phyloP scores from a whole-genome alignment of 2,888 invertebrate genomes.

The Embidobia sp. region DNA sequence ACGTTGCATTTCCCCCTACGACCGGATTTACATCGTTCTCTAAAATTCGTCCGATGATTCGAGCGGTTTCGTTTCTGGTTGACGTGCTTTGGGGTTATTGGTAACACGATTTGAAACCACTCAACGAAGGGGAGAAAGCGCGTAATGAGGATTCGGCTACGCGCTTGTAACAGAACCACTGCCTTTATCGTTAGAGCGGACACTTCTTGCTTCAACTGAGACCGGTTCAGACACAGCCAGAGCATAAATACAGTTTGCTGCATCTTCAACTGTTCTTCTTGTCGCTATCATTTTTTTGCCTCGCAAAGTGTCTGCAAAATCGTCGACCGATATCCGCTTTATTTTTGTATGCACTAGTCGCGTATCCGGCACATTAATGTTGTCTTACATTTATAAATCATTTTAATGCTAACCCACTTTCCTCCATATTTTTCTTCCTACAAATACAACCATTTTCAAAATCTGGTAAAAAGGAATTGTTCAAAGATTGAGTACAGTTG shows the following conservation, averaged over 20 bases:
- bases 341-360: too few relatives aligned
- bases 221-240: conserved; percentile 34
- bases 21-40: conserved; percentile 7
- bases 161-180: conserved; percentile 23
- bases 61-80: neutral
- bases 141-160: conserved; percentile 26
- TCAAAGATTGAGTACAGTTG: too few relatives aligned
- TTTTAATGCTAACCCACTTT: too few relatives aligned
- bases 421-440: too few relatives aligned
- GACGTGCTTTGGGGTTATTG: neutral
- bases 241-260: conserved; percentile 21
- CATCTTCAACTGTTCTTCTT: conserved; percentile 12
- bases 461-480: too few relatives aligned
- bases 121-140: conserved; percentile 46
- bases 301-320: neutral
- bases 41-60: neutral
- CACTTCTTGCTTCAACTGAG: conserved; percentile 30
- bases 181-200: conserved; percentile 38
- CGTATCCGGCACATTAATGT: too few relatives aligned
- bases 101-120: conserved; percentile 71
- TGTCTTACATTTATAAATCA: too few relatives aligned
- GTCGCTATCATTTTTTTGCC: neutral
- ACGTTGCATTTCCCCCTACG: neutral
- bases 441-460: too few relatives aligned
- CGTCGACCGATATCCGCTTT: neutral